A percentile compares a stretch with the other conserved stretches of the same genome.
phyloP scores from a whole-genome alignment of 2,888 invertebrate species.

The Xestia sexstrigata region DNA sequence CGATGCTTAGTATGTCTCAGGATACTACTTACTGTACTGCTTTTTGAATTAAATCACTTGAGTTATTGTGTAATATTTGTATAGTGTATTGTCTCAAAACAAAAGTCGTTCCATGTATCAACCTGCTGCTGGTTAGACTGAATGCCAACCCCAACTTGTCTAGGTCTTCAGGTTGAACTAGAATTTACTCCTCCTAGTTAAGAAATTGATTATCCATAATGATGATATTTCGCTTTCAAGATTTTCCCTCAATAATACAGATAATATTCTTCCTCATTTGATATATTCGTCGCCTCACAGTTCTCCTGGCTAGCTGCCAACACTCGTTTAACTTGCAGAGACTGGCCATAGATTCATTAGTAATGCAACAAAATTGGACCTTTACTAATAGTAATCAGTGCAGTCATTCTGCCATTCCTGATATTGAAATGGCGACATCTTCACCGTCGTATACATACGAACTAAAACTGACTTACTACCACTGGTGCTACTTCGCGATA shows the following conservation, averaged over 20 bases:
- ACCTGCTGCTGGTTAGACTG: too few relatives aligned
- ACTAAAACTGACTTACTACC: too few relatives aligned
- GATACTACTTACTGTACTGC: not conserved
- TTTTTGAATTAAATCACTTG: not conserved
- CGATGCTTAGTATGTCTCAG: conserved; percentile 1
- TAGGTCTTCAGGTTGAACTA: not conserved
- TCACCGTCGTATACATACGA: too few relatives aligned
- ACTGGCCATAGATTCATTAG: conserved; percentile 20
- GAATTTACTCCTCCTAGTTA: not conserved
- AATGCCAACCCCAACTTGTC: not conserved
- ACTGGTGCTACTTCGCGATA: too few relatives aligned
- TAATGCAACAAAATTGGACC: conserved; percentile 27
- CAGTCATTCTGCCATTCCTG: not conserved
- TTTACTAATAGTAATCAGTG: conserved; percentile 4
- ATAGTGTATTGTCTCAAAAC: too few relatives aligned
- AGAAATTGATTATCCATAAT: not conserved
- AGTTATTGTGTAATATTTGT: too few relatives aligned
- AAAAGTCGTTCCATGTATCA: too few relatives aligned
- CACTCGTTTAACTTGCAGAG: conserved; percentile 16
- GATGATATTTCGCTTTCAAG: not conserved
- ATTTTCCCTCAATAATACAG: not conserved
- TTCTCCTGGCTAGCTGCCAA: conserved; percentile 21
- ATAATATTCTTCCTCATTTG: conserved; percentile 1
- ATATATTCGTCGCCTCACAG: not conserved
- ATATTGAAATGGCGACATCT: too few relatives aligned